These are phyloP conservation scores for Phrynocephalus guinanensis DNA, from an alignment of 2,797 vertebrate species.

Conservation along the genomic window DNA sequence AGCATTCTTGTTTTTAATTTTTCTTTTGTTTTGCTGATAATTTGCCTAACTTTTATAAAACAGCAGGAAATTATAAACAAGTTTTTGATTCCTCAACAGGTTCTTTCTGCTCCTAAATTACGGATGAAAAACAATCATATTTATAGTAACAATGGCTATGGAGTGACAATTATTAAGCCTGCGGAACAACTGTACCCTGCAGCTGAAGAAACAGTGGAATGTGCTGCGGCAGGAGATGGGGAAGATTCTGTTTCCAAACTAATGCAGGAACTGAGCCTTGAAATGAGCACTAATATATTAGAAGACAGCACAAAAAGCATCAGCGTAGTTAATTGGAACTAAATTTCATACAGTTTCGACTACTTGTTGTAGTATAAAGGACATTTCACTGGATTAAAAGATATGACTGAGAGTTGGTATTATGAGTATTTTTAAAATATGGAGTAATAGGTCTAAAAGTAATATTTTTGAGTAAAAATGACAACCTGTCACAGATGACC, in stretches of 20 bases:
- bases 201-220: slow-evolving; percentile 51
- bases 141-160: slow-evolving; percentile 70
- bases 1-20: no score
- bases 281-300: slow-evolving; percentile 68
- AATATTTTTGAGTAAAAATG: background rate
- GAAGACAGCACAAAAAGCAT: slow-evolving; percentile 71
- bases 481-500: background rate
- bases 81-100: slow-evolving; percentile 52
- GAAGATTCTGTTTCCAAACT: slow-evolving; percentile 59
- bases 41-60: background rate
- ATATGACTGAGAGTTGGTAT: background rate
- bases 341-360: background rate
- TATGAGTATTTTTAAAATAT: slow-evolving; percentile 3
- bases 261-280: slow-evolving; percentile 70
- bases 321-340: slow-evolving; percentile 60
- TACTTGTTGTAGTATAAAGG: background rate
- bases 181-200: slow-evolving; percentile 57
- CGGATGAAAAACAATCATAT: slow-evolving; percentile 74
- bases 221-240: slow-evolving; percentile 65
- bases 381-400: slow-evolving; percentile 22
- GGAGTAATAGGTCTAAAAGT: background rate
- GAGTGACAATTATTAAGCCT: slow-evolving; percentile 69
- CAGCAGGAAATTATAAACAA: background rate
- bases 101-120: slow-evolving; percentile 72
- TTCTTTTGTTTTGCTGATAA: background rate